Evolutionary conservation across 2,888 invertebrate genomes (phyloP), one percentile per base, ranked within the genome.

Genomic region (Eristalinus aeneus): DNA sequence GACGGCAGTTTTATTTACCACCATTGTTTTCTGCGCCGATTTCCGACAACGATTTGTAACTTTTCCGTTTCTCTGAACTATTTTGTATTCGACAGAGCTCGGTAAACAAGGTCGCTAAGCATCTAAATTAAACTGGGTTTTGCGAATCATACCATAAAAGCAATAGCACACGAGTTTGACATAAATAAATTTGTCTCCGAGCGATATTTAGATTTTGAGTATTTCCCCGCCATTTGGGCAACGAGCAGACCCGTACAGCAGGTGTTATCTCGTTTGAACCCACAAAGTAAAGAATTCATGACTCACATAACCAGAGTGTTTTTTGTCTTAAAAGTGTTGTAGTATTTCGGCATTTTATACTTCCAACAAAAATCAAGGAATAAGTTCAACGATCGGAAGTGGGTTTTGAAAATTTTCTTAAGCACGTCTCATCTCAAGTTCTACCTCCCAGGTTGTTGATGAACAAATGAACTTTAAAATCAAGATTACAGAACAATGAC

Each of bases 61-160:
- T 67, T 75, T 65, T 85, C 68, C 34, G 67, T 85, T 80, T 63
- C 71, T 71, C 12, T 16, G 2, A 65, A 69, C 63, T 61, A 23
- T 72, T 85, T 85, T 80, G 64, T 85, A 85, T 85, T 80, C 85
- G 22, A 16, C 5, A 69, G 69, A 69, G 69, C 27, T 58, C 8
- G 12, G 9, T 2, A 73, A 77, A 73, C 76, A 64, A 76, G 85
- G 85, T 77, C 68, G 76, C 39, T 69, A 23, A 76, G 80, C 68
- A 76, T 81, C 76, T 80, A 61, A 73, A 75, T 76, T 61, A 79
- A 79, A 53, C 54, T 65, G 72, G 34, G 31, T 72, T 54, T 67
- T 36, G 79, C 79, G 46, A 72, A 65, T 61, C 68, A 75, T 46
- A 20, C 23, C 34, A 39, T 77, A 46, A 77, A 77, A 71, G 32